Base-by-base conservation (phyloP, 2,113 vertebrate species). In the Phainopepla nitens region DNA sequence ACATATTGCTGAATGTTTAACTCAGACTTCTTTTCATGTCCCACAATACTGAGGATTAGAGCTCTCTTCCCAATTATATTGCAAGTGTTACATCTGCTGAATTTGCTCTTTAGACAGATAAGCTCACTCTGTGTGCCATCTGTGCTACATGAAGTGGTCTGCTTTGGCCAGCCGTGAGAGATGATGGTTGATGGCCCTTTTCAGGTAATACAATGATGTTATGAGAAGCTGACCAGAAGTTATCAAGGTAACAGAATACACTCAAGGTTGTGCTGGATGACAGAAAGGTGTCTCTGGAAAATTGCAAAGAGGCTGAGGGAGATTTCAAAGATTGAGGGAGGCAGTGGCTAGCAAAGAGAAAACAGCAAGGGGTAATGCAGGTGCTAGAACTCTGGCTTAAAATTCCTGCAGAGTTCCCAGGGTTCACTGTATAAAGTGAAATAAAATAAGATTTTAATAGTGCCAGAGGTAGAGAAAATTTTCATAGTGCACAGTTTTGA, bases 31-130 rank as follows among this genome's bases (percentile, higher is more conserved):
- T 83, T 95, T 95, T 94, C 91, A 90, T 56, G 68, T 35, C 60
- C 78, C 68, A 95, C 94, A 94, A 89, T 93, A 70, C 71, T 25
- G 54, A 86, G 94, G 90, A 92, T 94, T 96, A 96, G 42, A 81
- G 76, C 27, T 77, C 82, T 88, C 72, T 86, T 88, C 50, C 42
- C 76, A 77, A 41, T 83, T 66, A 62, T 7, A 27, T 29, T 80
- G 66, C 42, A 79, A 60, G 39, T 77, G 42, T 80, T 54, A 36
- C 44, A 61, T 75, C 51, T 85, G 95, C 90, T 92, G 94, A 70
- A 33, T 73, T 84, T 70, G 72, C 64, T 81, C 47, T 78, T 90
- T 23, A 42, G 25, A 44, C 33, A 70, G 51, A 90, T 36, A 61
- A 82, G 60, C 39, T 83, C 42, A 35, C 15, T 61, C 33, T 1